These are phyloP conservation scores for Cinclus cinclus DNA, from an alignment of 2,113 vertebrate species.

Conservation along the genomic window DNA sequence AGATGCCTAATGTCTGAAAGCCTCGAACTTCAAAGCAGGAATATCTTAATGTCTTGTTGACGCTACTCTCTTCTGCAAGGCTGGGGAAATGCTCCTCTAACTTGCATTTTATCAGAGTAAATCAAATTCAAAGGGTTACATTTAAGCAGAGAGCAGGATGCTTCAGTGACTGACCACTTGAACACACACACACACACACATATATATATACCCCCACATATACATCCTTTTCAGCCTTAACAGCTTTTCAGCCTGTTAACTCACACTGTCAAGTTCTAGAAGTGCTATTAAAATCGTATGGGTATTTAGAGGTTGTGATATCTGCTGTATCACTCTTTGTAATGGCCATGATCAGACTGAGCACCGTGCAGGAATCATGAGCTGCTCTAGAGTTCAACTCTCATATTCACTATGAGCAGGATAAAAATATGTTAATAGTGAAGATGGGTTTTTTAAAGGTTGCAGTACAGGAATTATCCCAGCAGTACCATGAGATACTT, in stretches of 20 bases:
- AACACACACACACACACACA: not conserved
- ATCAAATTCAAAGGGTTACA: not conserved
- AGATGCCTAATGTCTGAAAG: constrained; percentile 10
- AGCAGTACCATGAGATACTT: not conserved
- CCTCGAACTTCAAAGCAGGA: not conserved
- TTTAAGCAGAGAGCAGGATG: not conserved
- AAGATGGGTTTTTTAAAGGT: not conserved
- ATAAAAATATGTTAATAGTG: not conserved
- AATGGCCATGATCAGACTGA: not conserved
- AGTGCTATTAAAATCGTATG: not conserved
- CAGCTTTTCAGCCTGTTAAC: not conserved
- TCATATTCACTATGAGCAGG: not conserved
- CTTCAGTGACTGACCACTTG: not conserved
- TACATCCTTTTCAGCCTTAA: not conserved
- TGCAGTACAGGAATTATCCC: not conserved
- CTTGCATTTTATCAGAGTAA: not conserved
- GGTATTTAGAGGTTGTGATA: not conserved
- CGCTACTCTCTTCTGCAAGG: not conserved
- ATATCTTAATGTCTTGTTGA: not conserved
- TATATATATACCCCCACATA: not conserved
- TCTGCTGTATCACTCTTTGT: not conserved
- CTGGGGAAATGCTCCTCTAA: not conserved
- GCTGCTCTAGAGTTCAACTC: not conserved
- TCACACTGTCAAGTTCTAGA: not conserved
- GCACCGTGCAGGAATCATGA: not conserved